phyloP scores from a whole-genome alignment of 1,140 invertebrate genomes.

The Augochlora pura region DNA sequence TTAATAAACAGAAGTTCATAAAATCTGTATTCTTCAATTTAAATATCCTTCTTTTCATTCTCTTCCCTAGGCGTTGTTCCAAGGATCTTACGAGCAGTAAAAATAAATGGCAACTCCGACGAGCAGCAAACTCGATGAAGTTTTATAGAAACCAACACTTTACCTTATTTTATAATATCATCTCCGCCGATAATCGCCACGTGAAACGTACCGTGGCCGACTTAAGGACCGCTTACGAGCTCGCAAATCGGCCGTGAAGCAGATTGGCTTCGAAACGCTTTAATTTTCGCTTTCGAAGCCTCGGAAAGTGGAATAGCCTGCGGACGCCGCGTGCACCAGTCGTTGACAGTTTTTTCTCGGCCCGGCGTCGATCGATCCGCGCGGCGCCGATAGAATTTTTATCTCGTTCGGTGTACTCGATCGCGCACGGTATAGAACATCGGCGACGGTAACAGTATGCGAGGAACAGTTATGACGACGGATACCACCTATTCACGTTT shows the following conservation, averaged over 20 bases:
- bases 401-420: background rate
- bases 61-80: no score
- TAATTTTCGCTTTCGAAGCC: slow-evolving; percentile 38
- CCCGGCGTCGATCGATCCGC: background rate
- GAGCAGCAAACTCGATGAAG: no score
- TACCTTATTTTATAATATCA: slow-evolving; percentile 4
- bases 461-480: slow-evolving; percentile 29
- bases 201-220: slow-evolving; percentile 1
- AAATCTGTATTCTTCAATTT: no score
- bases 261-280: background rate
- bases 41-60: no score
- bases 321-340: background rate
- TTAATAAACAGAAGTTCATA: no score
- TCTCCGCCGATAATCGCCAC: background rate
- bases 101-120: no score
- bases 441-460: slow-evolving; percentile 28
- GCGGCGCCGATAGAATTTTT: no score
- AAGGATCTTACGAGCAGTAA: no score
- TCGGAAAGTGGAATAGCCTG: slow-evolving; percentile 18
- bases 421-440: background rate
- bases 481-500: slow-evolving; percentile 38
- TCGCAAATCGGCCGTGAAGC: slow-evolving; percentile 21
- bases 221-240: slow-evolving; percentile 34
- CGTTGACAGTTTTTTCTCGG: background rate
- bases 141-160: no score